Evolutionary conservation across 1,140 invertebrate species (phyloP).

Genomic region (Palaemon carinicauda): DNA sequence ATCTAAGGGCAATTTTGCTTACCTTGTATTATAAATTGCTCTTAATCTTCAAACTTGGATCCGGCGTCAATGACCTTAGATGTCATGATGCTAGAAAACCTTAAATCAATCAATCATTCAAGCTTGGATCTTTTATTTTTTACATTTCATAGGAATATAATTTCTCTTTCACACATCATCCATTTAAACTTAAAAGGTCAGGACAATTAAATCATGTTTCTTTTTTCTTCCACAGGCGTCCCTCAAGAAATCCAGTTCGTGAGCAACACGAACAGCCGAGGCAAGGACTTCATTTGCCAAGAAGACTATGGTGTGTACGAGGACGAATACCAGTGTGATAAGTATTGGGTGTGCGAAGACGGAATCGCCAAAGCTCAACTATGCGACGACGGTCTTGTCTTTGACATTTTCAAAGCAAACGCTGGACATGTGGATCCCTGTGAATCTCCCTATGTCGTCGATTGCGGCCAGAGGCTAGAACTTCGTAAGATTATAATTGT

Average conservation of each 20-base stretch:
- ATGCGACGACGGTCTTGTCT: slow-evolving; percentile 85
- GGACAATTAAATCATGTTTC: neutral
- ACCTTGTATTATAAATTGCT: too few relatives aligned
- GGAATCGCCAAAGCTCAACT: slow-evolving; percentile 78
- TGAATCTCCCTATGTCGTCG: slow-evolving; percentile 62
- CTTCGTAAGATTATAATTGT: slow-evolving; percentile 36
- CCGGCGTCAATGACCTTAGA: too few relatives aligned
- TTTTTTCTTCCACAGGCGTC: neutral
- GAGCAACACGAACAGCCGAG: neutral
- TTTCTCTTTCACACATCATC: neutral
- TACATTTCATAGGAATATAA: too few relatives aligned
- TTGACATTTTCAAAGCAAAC: slow-evolving; percentile 69
- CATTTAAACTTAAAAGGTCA: neutral
- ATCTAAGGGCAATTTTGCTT: too few relatives aligned
- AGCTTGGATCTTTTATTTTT: too few relatives aligned
- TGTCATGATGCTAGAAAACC: too few relatives aligned
- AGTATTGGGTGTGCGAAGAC: slow-evolving; percentile 84
- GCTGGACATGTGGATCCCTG: slow-evolving; percentile 61
- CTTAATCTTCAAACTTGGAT: too few relatives aligned
- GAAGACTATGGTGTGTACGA: slow-evolving; percentile 78
- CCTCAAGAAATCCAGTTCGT: neutral
- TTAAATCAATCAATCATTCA: too few relatives aligned
- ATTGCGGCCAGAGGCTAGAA: slow-evolving; percentile 60
- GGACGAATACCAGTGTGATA: slow-evolving; percentile 81
- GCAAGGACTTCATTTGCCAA: slow-evolving; percentile 75